Percentiles rank a stretch among this genome's conserved stretches.
Evolutionary conservation across 30 jellyfish, hydroid and myxozoan genomes (phyloP).

Genomic region (Pseudorhiza aurosa): DNA sequence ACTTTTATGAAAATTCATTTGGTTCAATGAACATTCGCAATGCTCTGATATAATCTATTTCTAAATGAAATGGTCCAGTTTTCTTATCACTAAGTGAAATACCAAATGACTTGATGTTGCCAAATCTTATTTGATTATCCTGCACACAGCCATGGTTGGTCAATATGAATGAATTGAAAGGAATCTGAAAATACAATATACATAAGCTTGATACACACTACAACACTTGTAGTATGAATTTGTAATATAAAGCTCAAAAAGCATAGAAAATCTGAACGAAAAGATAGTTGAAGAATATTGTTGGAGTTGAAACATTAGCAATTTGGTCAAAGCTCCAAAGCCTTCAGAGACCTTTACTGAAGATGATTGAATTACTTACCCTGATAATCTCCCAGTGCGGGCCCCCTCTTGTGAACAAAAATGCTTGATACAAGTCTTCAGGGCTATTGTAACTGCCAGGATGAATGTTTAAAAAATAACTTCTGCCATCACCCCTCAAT

Average conservation of each 20-base stretch:
- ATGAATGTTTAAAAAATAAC: slow-evolving; percentile 84
- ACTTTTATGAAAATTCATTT: slow-evolving; percentile 24
- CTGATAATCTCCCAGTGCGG: slow-evolving; percentile 98
- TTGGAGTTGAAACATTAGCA: too few relatives aligned
- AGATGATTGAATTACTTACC: slow-evolving; percentile 35
- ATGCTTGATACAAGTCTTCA: slow-evolving; percentile 88
- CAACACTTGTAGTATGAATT: too few relatives aligned
- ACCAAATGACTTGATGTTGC: slow-evolving; percentile 74
- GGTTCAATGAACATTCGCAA: slow-evolving; percentile 60
- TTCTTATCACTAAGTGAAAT: slow-evolving; percentile 88
- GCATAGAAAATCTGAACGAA: too few relatives aligned
- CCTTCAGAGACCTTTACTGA: too few relatives aligned
- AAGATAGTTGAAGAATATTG: too few relatives aligned
- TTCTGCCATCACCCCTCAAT: slow-evolving; percentile 96
- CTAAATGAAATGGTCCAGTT: slow-evolving; percentile 90
- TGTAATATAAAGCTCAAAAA: too few relatives aligned
- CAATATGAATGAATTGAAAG: slow-evolving; percentile 77
- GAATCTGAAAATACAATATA: slow-evolving; percentile 53
- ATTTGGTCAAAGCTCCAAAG: too few relatives aligned
- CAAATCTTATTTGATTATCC: slow-evolving; percentile 81
- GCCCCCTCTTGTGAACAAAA: slow-evolving; percentile 95
- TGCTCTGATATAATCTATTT: slow-evolving; percentile 85
- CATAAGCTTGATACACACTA: too few relatives aligned
- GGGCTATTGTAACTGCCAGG: slow-evolving; percentile 53
- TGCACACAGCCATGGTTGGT: slow-evolving; percentile 93